Evolutionary conservation across 2,888 invertebrate species (phyloP), one percentile per base, ranked within the genome.

Genomic region (Dryococelus australis): DNA sequence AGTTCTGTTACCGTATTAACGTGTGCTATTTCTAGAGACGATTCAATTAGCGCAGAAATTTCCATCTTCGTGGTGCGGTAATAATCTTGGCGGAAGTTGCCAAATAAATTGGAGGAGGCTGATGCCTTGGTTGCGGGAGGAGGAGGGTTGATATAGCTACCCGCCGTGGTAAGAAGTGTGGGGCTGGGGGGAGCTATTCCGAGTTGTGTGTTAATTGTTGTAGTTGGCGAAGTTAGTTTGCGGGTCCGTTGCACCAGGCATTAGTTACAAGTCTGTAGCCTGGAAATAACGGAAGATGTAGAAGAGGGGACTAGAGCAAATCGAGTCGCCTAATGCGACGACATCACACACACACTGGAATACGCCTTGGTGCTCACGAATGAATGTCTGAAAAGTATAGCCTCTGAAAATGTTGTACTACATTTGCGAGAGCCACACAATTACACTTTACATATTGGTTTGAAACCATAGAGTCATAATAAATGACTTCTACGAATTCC

Each of bases 211-310:
- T 65, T 65, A 65, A 65, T 65, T 65, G 65, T 65, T n/a, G 24
- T 20, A 65, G 65, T 65, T 65, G 65, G 65, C n/a, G 65, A 65
- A 65, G 13, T 65, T 65, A 24, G 24, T 1, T 35, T 4, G 35
- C 35, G 65, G 65, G 8, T 0, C 12, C 65, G 65, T 65, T n/a
- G 65, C 65, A 24, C 47, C 16, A 47, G 47, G 65, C 65, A 20
- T 65, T 65, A 65, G 65, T 65, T 65, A 65, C 65, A 65, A 65
- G 65, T n/a, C 65, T 65, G 65, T n/a, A 65, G 65, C 65, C 16
- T 24, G 65, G 65, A 47, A 47, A 47, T 65, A 65, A 65, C 65
- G 65, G 65, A 8, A 47, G 47, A 47, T 47, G 10, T 47, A 8
- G 47, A 47, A 16, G 47, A 47, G 4, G 65, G 24, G 65, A n/a